Percentiles rank a stretch among this genome's conserved stretches.
Conservation (phyloP, 2,113 vertebrate species). For the Phyllopteryx taeniolatus region DNA sequence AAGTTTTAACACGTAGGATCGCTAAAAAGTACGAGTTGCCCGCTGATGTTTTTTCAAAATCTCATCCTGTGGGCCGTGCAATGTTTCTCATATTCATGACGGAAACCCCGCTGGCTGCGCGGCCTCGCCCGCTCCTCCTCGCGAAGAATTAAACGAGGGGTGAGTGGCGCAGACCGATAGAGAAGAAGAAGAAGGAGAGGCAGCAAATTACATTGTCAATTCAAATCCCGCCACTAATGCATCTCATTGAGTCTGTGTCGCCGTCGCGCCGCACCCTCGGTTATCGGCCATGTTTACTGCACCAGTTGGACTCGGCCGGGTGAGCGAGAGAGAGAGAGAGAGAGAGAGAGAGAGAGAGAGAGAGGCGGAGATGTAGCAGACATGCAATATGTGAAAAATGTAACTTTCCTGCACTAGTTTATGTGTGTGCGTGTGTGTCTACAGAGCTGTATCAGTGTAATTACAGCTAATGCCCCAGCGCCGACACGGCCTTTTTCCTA, state of each 20-base stretch:
- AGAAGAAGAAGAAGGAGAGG: constrained; percentile 45
- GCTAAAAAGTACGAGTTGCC: background rate
- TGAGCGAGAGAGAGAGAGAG: constrained; percentile 70
- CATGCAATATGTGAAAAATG: constrained; percentile 79
- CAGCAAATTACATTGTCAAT: constrained; percentile 88
- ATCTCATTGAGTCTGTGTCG: constrained; percentile 86
- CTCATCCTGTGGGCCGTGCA: constrained; percentile 17
- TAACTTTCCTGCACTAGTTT: constrained; percentile 58
- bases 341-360: constrained; percentile 67
- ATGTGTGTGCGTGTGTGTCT: constrained; percentile 27
- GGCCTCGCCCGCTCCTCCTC: constrained; percentile 52
- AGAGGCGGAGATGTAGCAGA: constrained; percentile 58
- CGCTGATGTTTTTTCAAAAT: constrained; percentile 16
- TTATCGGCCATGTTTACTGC: constrained; percentile 86
- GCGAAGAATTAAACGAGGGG: constrained; percentile 83
- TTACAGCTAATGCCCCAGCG: constrained; percentile 50
- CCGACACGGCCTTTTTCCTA: constrained; percentile 53
- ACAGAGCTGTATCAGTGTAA: constrained; percentile 64
- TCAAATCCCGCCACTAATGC: constrained; percentile 88
- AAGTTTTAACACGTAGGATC: background rate
- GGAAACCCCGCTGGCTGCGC: constrained; percentile 61
- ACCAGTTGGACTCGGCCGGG: constrained; percentile 62
- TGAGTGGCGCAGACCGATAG: constrained; percentile 48
- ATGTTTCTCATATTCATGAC: constrained; percentile 75
- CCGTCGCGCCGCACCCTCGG: constrained; percentile 72